Conservation (phyloP, 2,888 invertebrate species). For the Latrodectus elegans region DNA sequence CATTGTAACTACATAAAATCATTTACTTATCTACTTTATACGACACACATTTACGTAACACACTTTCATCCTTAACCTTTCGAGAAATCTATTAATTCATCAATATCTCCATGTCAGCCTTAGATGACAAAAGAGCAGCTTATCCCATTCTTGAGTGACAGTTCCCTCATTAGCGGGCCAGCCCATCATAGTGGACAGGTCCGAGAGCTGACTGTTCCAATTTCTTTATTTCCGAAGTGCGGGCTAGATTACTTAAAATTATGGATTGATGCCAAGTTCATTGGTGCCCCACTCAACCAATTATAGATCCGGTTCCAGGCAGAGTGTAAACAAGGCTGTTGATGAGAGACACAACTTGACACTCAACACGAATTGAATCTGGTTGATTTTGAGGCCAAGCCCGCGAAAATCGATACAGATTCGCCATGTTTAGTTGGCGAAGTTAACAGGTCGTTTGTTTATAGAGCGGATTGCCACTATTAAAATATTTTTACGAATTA, state of each 20-base stretch:
- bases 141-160: no score
- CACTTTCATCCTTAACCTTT: no score
- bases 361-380: not conserved
- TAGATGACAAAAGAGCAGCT: no score
- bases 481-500: not conserved
- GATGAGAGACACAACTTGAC: conserved; percentile 1
- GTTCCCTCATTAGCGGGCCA: no score
- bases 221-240: no score
- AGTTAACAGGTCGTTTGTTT: conserved; percentile 5
- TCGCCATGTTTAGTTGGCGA: not conserved
- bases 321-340: conserved; percentile 49
- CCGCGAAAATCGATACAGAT: not conserved
- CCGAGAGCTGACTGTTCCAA: no score
- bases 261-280: conserved; percentile 62
- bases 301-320: conserved; percentile 55
- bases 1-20: no score
- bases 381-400: conserved; percentile 1
- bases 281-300: conserved; percentile 39
- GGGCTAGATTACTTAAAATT: conserved; percentile 8
- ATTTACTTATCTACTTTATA: no score
- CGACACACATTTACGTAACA: no score
- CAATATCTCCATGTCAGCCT: no score
- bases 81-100: no score
- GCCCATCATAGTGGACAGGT: no score
- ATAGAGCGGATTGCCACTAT: not conserved